Base-by-base conservation (phyloP, 2,797 vertebrate genomes). In the Erethizon dorsatum region DNA sequence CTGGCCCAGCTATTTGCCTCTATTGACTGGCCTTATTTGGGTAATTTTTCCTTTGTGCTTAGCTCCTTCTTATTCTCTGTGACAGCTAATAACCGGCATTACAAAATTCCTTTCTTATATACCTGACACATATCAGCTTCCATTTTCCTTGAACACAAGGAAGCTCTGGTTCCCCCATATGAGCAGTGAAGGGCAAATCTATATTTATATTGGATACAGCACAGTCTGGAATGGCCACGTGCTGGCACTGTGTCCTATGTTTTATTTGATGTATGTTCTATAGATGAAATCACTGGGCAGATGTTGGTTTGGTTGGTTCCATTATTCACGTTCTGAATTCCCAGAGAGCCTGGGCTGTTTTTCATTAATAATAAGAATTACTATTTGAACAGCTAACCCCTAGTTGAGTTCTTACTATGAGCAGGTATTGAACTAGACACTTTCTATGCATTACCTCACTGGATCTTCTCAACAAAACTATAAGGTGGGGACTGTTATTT, bases 241-340 rank as follows among this genome's bases (percentile, higher is more conserved):
- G 63, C 83, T 83, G 86, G 84, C 5, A 2, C 31, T 8, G 5
- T 2, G 3, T 78, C 71, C 87, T 75, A 7, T 54, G 78, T 83
- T 92, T 96, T 94, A 67, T 95, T 88, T 93, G 96, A 87, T 59
- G 73, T 57, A 37, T 88, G 37, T 65, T 92, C 33, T 54, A 22
- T 71, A 92, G 75, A 78, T 87, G 79, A 97, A 94, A 69, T 96
- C 88, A 73, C 63, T 57, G 47, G 92, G 37, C 79, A 92, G 78
- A 88, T 86, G 80, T 96, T 91, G 24, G 33, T 95, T 97, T 86
- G 91, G 90, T 83, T 96, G 90, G 96, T 84, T 96, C 97, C 61
- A 89, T 96, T 95, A 95, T 83, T 82, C 50, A 37, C 41, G 33
- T 93, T 95, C 57, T 83, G 79, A 92, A 96, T 97, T 96, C 91